Conservation (phyloP, 2,113 vertebrate species). For the Megaceryle maxima region DNA sequence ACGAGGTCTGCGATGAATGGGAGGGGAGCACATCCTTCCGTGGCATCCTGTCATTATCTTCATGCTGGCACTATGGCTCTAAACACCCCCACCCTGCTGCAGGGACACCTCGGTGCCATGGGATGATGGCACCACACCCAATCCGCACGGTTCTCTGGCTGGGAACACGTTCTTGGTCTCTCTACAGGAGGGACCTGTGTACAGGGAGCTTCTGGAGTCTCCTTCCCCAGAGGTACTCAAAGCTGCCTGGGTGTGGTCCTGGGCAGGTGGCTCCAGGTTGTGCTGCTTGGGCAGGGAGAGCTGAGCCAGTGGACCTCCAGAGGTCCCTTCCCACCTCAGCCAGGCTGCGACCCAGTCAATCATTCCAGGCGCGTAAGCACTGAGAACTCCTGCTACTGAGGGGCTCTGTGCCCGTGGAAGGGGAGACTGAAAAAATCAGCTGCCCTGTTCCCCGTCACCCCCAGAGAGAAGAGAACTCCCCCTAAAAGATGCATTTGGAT, state of each 20-base stretch:
- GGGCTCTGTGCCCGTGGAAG: background rate
- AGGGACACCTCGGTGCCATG: background rate
- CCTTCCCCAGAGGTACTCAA: background rate
- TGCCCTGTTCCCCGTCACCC: background rate
- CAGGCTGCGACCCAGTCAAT: accelerated
- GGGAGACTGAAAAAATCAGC: background rate
- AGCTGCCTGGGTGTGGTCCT: background rate
- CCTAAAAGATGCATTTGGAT: background rate
- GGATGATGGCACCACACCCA: background rate
- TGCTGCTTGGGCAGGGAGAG: background rate
- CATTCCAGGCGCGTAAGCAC: too few relatives aligned
- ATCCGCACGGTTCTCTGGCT: too few relatives aligned
- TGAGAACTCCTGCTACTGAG: too few relatives aligned
- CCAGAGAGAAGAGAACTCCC: background rate
- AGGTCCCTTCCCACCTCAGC: background rate
- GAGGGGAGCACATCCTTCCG: background rate
- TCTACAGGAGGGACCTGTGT: background rate
- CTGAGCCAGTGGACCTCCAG: accelerated
- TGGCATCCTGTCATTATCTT: background rate
- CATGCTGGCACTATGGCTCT: background rate
- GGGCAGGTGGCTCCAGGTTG: background rate
- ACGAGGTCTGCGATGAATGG: background rate
- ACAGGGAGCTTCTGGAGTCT: background rate
- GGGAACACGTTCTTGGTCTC: background rate
- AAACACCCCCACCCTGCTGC: accelerated